Evolutionary conservation across 2,113 vertebrate genomes (phyloP).

Genomic region (Plotosus lineatus): DNA sequence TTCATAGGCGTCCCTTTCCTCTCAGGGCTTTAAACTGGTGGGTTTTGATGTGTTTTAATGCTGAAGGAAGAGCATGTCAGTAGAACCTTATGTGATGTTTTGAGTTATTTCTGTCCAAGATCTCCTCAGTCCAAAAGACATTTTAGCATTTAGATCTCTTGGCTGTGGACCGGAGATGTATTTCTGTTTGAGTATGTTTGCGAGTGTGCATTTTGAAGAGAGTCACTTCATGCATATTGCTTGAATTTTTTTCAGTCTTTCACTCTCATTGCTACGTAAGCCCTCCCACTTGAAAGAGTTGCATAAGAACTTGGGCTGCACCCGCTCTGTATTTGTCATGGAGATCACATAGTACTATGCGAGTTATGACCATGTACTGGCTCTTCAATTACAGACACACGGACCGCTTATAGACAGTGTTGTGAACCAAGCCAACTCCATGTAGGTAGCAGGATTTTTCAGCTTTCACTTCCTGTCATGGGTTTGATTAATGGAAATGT

Average conservation of each 20-base stretch:
- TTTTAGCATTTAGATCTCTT: constrained; percentile 54
- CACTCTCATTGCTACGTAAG: constrained; percentile 57
- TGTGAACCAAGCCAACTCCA: constrained; percentile 55
- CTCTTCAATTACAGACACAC: constrained; percentile 64
- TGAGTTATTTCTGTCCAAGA: constrained; percentile 69
- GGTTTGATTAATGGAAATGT: constrained; percentile 60
- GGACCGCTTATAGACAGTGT: constrained; percentile 47
- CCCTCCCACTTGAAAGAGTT: constrained; percentile 60
- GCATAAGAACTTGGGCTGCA: constrained; percentile 53
- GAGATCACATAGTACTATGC: constrained; percentile 62
- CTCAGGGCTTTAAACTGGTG: constrained; percentile 27
- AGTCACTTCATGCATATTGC: constrained; percentile 4
- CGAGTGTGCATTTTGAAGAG: background rate
- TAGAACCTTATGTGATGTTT: constrained; percentile 67
- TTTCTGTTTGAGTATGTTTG: constrained; percentile 48
- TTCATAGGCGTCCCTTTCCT: constrained; percentile 19
- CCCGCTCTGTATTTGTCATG: constrained; percentile 62
- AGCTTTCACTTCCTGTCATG: constrained; percentile 63
- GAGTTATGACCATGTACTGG: constrained; percentile 61
- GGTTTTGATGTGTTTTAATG: constrained; percentile 35
- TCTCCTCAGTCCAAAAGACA: constrained; percentile 62
- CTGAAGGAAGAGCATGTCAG: constrained; percentile 53
- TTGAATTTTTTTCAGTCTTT: constrained; percentile 54
- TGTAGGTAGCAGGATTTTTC: constrained; percentile 58
- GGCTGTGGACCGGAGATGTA: constrained; percentile 44